Base-by-base conservation (phyloP, 2,113 vertebrate species). In the Mungos mungo region DNA sequence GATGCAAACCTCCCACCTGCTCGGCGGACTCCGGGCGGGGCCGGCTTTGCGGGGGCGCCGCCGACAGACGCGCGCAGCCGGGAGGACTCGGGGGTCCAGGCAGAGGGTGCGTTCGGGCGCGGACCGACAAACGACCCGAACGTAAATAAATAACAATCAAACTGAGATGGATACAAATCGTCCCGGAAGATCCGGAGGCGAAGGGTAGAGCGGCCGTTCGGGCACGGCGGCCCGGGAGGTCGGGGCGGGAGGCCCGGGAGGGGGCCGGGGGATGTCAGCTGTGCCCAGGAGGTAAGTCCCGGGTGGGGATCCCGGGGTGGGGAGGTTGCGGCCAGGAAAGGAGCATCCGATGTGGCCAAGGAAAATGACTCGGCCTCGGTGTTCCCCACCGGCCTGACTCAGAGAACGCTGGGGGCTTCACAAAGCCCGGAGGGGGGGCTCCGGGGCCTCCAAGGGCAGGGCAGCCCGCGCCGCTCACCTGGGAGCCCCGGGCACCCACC, bases 381-480 rank as follows among this genome's bases (percentile, higher is more conserved):
- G 85, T 93, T 97, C 54, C 96, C 93, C 83, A 0, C 57, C 31
- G 18, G 33, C 77, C 57, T 95, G 96, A 95, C 94, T 95, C 92
- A 93, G 76, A 33, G 16, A n/a, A 89, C 47, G 41, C 87, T 27
- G 80, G 97, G 95, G 68, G 93, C 97, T 94, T 93, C 97, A 95
- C 89, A 12, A 63, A 57, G 81, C 54, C 33, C 54, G 60, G 27
- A 15, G 8, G 5, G 68, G 88, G 19, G 15, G 23, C 41, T 13
- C 25, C 7, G 10, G 72, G 57, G 47, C 31, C 29, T 27, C 33
- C 65, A 33, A 33, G 52, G 29, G 5, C 35, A 27, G n/a, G 65
- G 72, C 2, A 45, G 35, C 11, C 38, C 8, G 9, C 31, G 5
- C 9, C 7, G 10, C 41, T 72, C 77, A 33, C 41, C 52, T 16